These are phyloP conservation scores for Plutella xylostella DNA, from an alignment of 2,888 invertebrate species.

Conservation along the genomic window DNA sequence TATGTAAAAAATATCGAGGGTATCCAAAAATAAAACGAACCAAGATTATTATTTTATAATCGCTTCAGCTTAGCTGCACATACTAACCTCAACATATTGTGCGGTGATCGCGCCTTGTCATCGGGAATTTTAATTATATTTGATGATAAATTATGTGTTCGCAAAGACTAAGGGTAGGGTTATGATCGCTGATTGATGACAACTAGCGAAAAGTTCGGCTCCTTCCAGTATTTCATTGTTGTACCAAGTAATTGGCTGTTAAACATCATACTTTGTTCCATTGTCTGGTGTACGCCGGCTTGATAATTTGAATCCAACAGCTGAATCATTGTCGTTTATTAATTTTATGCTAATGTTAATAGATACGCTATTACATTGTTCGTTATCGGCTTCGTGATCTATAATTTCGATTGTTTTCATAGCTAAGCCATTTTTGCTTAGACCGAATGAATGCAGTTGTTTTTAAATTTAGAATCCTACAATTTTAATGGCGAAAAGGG, in stretches of 20 bases:
- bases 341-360: conserved; percentile 28
- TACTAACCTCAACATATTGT: conserved; percentile 15
- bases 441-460: no score
- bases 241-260: conserved; percentile 56
- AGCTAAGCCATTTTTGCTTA: no score
- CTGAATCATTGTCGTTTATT: conserved; percentile 60
- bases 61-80: no score
- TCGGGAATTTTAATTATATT: conserved; percentile 65
- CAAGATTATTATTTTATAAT: no score
- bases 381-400: no score
- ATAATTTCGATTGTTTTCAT: no score
- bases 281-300: conserved; percentile 48
- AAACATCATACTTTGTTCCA: conserved; percentile 51
- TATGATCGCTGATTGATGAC: conserved; percentile 61
- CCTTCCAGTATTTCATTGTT: conserved; percentile 47
- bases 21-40: no score
- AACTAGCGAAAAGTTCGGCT: conserved; percentile 37
- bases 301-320: conserved; percentile 53
- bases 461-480: no score
- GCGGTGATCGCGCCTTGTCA: conserved; percentile 57
- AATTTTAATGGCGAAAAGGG: no score
- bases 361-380: not conserved
- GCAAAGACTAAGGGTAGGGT: conserved; percentile 35
- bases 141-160: conserved; percentile 65
- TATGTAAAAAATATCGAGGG: no score